A percentile compares a stretch with the other conserved stretches of the same genome.
These are phyloP conservation scores for Glyptemys insculpta DNA, from an alignment of 2,797 vertebrate species.

Conservation along the genomic window DNA sequence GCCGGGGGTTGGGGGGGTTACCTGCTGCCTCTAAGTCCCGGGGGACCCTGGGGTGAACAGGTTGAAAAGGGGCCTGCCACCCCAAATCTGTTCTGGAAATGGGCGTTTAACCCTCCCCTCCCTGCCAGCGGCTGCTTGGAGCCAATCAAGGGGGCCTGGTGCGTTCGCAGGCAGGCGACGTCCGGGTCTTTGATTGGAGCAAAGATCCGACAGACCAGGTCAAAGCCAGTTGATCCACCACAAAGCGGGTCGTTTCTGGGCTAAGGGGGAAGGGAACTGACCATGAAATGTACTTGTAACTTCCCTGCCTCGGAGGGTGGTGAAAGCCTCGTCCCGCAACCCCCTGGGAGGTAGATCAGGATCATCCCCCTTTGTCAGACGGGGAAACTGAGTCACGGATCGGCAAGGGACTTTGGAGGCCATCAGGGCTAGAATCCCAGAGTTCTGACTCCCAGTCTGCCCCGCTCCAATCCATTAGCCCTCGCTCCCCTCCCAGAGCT, in stretches of 20 bases:
- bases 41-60: background rate
- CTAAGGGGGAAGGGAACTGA: no score
- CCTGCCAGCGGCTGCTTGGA: constrained; percentile 45
- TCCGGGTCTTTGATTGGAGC: background rate
- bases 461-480: no score
- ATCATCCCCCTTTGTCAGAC: no score
- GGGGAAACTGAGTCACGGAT: no score
- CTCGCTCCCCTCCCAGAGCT: no score
- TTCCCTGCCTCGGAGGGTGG: no score
- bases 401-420: no score
- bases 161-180: background rate
- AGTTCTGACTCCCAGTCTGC: no score
- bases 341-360: no score
- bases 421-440: no score
- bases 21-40: background rate
- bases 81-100: background rate
- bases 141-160: background rate
- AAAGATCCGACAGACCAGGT: background rate
- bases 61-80: background rate
- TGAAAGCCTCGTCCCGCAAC: no score
- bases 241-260: background rate
- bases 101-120: background rate
- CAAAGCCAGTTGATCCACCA: background rate
- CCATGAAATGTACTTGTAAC: no score
- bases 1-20: background rate